Base-by-base conservation (phyloP, 2,797 vertebrate genomes). In the Lophotriccus pileatus region DNA sequence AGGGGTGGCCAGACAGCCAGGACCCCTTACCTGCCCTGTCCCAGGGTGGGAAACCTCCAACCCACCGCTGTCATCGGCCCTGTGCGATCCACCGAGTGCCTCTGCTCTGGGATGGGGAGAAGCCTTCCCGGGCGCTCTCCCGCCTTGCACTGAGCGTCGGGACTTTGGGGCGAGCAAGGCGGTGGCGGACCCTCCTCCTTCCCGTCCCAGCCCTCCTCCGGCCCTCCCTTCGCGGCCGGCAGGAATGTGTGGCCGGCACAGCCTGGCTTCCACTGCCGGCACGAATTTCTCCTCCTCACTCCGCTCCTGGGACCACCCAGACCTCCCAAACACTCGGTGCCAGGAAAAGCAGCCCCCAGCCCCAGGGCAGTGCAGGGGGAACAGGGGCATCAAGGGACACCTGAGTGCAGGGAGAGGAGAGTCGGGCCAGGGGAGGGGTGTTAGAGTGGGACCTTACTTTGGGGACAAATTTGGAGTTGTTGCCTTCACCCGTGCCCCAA, bases 51-150 rank as follows among this genome's bases (percentile, higher is more conserved):
- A 62, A 96, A 93, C 64, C 97, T 95, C 90, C 96, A 95, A 84
- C 97, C 97, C 97, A 98, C 97, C 2, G 97, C 95, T 82, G 97
- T 97, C 97, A 97, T 98, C 21, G 14, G 83, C 78, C 52, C 94
- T 27, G 53, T 2, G 60, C 8, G 39, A 63, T 53, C 12, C 14
- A 2, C 82, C 5, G 15, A 60, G 47, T 2, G 14, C 37, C 52
- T 43, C 10, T 13, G 76, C 84, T 62, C 44, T 9, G 3, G 62
- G 76, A 76, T 3, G 34, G 23, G 47, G 68, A 92, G 70, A 55
- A 28, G 43, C 23, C 86, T 36, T 82, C 34, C 76, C 37, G 5
- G 66, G 55, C 68, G 24, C 32, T 60, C 76, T 63, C 79, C 37
- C 21, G 92, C 68, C 91, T 78, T 23, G 84, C 93, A 72, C 84